These are phyloP conservation scores for Orthosia incerta DNA, from an alignment of 2,888 invertebrate genomes.

Conservation along the genomic window DNA sequence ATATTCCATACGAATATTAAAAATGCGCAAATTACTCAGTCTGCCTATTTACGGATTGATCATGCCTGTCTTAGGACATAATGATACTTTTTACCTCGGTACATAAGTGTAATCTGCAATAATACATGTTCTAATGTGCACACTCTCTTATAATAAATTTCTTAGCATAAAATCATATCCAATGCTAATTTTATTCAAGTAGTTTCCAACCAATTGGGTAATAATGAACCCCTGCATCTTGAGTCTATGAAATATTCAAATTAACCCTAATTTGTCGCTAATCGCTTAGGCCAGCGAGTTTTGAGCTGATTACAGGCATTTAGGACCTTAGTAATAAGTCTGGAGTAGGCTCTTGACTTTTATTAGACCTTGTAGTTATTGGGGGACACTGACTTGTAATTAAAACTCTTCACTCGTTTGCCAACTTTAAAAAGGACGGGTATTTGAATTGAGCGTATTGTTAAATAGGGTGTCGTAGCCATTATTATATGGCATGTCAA, in stretches of 20 bases:
- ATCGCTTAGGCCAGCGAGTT: constrained; percentile 77
- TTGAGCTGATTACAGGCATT: constrained; percentile 77
- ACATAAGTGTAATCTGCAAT: too few species aligned
- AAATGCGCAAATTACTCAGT: too few species aligned
- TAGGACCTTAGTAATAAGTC: constrained; percentile 74
- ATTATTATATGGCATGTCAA: too few species aligned
- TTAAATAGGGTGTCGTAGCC: too few species aligned
- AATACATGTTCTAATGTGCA: too few species aligned
- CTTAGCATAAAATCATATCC: constrained; percentile 52
- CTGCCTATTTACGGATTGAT: too few species aligned
- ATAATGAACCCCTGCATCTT: constrained; percentile 71
- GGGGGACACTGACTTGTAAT: constrained; percentile 1
- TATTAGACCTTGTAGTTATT: constrained; percentile 53
- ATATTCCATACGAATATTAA: too few species aligned
- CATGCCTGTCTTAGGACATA: too few species aligned
- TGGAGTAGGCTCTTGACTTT: constrained; percentile 66
- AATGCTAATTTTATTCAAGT: constrained; percentile 81
- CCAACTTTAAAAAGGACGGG: background rate
- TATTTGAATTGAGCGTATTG: too few species aligned
- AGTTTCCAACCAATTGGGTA: constrained; percentile 72
- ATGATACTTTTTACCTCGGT: too few species aligned
- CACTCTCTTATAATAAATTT: background rate
- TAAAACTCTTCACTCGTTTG: constrained; percentile 18
- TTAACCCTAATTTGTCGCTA: constrained; percentile 79
- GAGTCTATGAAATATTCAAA: constrained; percentile 80